Evolutionary conservation across 2,888 invertebrate species (phyloP), one percentile per base, ranked within the genome.

Genomic region (Tipula vernalis): DNA sequence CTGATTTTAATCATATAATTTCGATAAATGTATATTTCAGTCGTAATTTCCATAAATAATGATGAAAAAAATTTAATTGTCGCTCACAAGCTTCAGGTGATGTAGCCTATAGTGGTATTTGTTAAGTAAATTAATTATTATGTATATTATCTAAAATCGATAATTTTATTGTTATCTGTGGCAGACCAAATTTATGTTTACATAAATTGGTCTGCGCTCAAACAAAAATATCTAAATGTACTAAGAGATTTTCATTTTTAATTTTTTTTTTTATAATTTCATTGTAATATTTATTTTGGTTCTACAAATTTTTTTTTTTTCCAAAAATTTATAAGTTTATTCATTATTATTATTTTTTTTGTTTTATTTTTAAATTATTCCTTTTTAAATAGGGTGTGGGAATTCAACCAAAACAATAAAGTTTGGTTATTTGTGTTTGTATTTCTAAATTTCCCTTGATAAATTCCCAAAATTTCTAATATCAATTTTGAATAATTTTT

Each of bases 381-480:
- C 71, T 71, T 71, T 71, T 71, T 71, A 71, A 71, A 71, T 71
- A 28, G 71, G 71, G 71, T 71, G 28, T 71, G 71, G 71, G 71
- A 71, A 71, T 71, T 71, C 71, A 71, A 71, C 71, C 71, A 71
- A 71, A 71, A 71, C 71, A 71, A 71, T 71, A 71, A 71, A 71
- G 71, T 71, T 71, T 71, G 71, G n/a, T 28, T 71, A 71, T 71
- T 71, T 71, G 71, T 71, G 71, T 71, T 71, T 71, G 71, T 71
- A 71, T 71, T 71, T 28, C 28, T 71, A 71, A 71, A 71, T 71
- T 71, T 71, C 71, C 71, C 71, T 71, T 71, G 71, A 71, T 28
- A 71, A 28, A 71, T 71, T 71, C 71, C 28, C 71, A 71, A 71
- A 71, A 71, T 28, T 71, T 71, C 28, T 71, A 71, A 71, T 71